These are phyloP conservation scores for Apogon hyalosoma DNA, from an alignment of 2,797 vertebrate genomes.

Conservation along the genomic window DNA sequence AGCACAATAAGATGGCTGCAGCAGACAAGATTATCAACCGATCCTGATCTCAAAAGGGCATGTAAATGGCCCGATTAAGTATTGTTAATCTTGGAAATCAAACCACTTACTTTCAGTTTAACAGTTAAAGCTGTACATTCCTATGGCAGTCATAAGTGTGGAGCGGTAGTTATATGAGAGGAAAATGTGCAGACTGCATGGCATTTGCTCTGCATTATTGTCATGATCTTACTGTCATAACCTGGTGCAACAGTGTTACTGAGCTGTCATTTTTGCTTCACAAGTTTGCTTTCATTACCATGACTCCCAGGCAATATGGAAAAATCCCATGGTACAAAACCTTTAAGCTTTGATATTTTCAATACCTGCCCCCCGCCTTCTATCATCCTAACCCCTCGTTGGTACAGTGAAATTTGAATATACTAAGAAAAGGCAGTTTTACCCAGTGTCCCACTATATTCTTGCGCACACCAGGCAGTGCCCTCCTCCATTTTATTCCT, in stretches of 20 bases:
- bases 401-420: constrained; percentile 67
- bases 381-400: constrained; percentile 45
- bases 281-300: constrained; percentile 67
- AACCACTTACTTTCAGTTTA: constrained; percentile 23
- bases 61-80: too few species aligned
- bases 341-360: constrained; percentile 76
- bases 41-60: too few species aligned
- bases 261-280: constrained; percentile 50
- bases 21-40: too few species aligned
- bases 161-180: constrained; percentile 24
- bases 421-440: constrained; percentile 31
- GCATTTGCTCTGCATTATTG: constrained; percentile 21
- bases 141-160: constrained; percentile 41
- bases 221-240: constrained; percentile 41
- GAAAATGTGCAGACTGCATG: constrained; percentile 4
- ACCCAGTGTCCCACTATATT: constrained; percentile 45
- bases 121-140: constrained; percentile 35
- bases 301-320: constrained; percentile 60
- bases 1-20: too few species aligned
- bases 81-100: constrained; percentile 45
- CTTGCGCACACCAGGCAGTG: constrained; percentile 37
- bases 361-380: constrained; percentile 32
- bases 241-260: constrained; percentile 38
- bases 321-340: constrained; percentile 63
- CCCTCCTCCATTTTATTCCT: constrained; percentile 55